Conservation (phyloP, 2,888 invertebrate species). For the Spialia ferax region DNA sequence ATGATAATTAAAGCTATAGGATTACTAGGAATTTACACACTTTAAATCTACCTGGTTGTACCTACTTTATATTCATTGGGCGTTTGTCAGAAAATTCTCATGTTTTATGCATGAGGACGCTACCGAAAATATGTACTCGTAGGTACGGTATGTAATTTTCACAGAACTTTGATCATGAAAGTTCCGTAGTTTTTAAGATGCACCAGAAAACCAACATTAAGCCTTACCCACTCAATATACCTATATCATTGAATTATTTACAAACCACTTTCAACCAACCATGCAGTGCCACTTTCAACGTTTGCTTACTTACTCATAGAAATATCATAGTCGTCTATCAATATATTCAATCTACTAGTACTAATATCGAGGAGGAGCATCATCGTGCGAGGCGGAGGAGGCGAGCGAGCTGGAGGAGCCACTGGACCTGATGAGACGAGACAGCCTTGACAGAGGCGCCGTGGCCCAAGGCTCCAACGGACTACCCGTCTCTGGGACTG, state of each 20-base stretch:
- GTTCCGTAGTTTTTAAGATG: too few relatives aligned
- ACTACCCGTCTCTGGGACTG: conserved; percentile 64
- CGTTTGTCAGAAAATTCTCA: neutral
- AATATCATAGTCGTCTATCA: neutral
- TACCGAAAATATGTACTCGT: too few relatives aligned
- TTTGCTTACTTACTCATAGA: neutral
- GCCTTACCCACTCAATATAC: too few relatives aligned
- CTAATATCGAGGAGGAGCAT: conserved; percentile 55
- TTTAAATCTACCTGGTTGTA: neutral
- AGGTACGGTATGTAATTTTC: too few relatives aligned
- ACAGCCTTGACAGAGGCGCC: conserved; percentile 71
- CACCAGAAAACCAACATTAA: too few relatives aligned
- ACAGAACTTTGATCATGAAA: too few relatives aligned
- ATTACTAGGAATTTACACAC: neutral
- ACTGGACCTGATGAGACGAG: conserved; percentile 71
- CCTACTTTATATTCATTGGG: neutral
- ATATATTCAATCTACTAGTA: too few relatives aligned
- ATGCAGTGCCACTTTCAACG: neutral
- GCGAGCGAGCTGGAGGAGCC: conserved; percentile 67
- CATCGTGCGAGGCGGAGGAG: conserved; percentile 58
- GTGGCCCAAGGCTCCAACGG: conserved; percentile 81
- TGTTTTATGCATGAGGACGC: too few relatives aligned
- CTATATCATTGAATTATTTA: too few relatives aligned
- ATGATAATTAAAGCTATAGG: conserved; percentile 30
- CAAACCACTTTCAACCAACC: too few relatives aligned